Conservation (phyloP, 2,888 invertebrate genomes). For the Watsonalla binaria region DNA sequence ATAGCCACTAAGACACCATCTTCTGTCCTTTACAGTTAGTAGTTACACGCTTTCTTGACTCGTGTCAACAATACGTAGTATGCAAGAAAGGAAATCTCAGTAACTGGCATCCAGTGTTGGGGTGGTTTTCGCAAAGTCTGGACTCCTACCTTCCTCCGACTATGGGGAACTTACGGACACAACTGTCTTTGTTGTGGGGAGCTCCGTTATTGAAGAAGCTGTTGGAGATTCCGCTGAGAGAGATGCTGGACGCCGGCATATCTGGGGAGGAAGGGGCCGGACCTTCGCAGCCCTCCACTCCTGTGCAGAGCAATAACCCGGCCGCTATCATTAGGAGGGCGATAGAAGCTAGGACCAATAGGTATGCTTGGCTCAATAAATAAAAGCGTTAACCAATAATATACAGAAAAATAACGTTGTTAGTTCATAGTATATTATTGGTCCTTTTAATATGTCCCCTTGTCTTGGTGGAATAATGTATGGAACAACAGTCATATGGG, state of each 20-base stretch:
- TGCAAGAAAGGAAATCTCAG: slow-evolving; percentile 94
- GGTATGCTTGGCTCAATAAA: slow-evolving; percentile 44
- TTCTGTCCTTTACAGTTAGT: slow-evolving; percentile 80
- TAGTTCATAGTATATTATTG: too few relatives aligned
- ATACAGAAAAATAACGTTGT: too few relatives aligned
- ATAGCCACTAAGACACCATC: background rate
- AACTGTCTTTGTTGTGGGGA: slow-evolving; percentile 86
- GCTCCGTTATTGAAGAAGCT: slow-evolving; percentile 61
- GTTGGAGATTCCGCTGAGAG: slow-evolving; percentile 64
- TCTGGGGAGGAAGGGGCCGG: slow-evolving; percentile 68
- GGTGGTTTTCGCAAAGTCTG: slow-evolving; percentile 92
- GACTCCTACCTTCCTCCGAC: slow-evolving; percentile 85
- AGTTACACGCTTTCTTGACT: slow-evolving; percentile 90
- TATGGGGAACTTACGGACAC: slow-evolving; percentile 82
- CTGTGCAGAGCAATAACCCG: slow-evolving; percentile 61
- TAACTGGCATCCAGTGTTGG: slow-evolving; percentile 98
- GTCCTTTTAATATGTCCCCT: too few relatives aligned
- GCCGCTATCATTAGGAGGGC: slow-evolving; percentile 70
- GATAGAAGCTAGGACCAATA: slow-evolving; percentile 73
- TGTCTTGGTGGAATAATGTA: too few relatives aligned
- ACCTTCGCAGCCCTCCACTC: slow-evolving; percentile 74
- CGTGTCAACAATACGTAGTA: slow-evolving; percentile 94
- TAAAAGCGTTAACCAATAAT: too few relatives aligned
- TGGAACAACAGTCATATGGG: too few relatives aligned
- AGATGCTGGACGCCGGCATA: slow-evolving; percentile 74